A percentile compares a stretch with the other conserved stretches of the same genome.
phyloP scores from a whole-genome alignment of 2,888 invertebrate species.

The Noctua janthe region DNA sequence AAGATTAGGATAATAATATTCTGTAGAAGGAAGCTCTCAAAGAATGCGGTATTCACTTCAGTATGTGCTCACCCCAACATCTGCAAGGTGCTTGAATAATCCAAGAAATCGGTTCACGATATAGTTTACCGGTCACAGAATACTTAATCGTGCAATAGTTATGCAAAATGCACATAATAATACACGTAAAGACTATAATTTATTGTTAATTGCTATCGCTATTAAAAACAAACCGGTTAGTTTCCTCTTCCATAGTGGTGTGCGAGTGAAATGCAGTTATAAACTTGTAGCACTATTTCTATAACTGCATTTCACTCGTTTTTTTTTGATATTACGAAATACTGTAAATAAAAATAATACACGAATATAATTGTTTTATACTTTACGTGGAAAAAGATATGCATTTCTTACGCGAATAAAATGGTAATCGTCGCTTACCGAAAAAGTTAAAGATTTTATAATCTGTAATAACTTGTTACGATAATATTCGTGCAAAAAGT shows the following conservation, averaged over 20 bases:
- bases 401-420: too few species aligned
- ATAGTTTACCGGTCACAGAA: conserved; percentile 36
- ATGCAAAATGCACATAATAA: conserved; percentile 43
- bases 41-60: neutral
- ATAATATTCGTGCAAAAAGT: too few species aligned
- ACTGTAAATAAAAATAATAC: too few species aligned
- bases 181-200: conserved; percentile 16
- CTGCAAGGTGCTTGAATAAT: conserved; percentile 60
- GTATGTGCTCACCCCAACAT: conserved; percentile 42
- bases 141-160: conserved; percentile 40
- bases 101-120: conserved; percentile 51
- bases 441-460: too few species aligned
- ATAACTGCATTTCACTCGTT: too few species aligned
- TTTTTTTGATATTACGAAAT: too few species aligned
- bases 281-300: neutral
- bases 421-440: too few species aligned
- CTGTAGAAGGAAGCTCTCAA: neutral
- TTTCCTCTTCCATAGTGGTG: conserved; percentile 7
- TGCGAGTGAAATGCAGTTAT: conserved; percentile 20
- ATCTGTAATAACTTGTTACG: too few species aligned
- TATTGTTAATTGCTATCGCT: conserved; percentile 8
- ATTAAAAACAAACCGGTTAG: neutral
- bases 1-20: conserved; percentile 1
- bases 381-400: too few species aligned
- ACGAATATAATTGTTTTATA: too few species aligned